Evolutionary conservation across 2,888 invertebrate genomes (phyloP).

Genomic region (Platycnemis pennipes): DNA sequence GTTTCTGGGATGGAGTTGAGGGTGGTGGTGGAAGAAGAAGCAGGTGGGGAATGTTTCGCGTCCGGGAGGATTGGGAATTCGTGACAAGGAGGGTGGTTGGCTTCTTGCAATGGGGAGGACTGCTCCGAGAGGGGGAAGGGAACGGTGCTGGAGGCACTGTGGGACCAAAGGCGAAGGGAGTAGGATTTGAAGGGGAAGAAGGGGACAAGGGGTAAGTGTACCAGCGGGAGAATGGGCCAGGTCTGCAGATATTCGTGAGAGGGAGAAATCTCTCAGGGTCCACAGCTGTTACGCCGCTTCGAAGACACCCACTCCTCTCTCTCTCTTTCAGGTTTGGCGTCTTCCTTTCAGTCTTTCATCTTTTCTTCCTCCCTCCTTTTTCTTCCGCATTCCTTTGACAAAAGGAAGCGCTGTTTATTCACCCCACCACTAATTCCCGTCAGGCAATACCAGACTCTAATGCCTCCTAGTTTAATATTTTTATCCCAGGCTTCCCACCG

Average conservation of each 20-base stretch:
- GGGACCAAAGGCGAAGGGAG: neutral
- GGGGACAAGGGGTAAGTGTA: neutral
- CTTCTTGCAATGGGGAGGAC: neutral
- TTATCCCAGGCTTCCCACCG: too few species aligned
- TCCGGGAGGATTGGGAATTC: neutral
- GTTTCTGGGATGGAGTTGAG: neutral
- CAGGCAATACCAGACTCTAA: too few species aligned
- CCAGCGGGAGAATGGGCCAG: conserved; percentile 12
- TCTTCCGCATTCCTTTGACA: too few species aligned
- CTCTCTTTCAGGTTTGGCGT: neutral
- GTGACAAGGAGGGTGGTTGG: neutral
- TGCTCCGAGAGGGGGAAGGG: neutral
- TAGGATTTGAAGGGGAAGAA: neutral
- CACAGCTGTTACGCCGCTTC: conserved; percentile 43
- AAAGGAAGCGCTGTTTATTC: too few species aligned
- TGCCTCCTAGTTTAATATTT: too few species aligned
- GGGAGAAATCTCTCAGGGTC: neutral
- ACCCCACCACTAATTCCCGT: too few species aligned
- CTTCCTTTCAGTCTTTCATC: neutral
- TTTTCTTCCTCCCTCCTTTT: neutral
- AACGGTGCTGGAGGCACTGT: neutral
- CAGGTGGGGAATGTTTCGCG: neutral
- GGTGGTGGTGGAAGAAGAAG: neutral
- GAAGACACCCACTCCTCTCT: neutral
- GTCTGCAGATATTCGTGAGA: neutral